phyloP scores from a whole-genome alignment of 2,113 vertebrate genomes.

The Labrus mixtus region DNA sequence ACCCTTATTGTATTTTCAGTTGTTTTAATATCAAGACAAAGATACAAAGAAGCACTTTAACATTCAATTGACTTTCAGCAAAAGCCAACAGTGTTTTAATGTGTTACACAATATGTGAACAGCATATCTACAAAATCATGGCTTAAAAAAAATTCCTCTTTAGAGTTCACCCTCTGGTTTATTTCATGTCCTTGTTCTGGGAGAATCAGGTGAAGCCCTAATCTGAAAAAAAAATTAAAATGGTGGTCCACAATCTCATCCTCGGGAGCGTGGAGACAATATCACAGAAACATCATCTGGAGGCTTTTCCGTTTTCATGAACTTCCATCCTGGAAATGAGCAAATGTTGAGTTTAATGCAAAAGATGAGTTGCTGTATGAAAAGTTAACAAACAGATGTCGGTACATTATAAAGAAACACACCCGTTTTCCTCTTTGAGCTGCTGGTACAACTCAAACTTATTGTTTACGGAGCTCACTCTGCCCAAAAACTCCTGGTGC shows the following conservation, averaged over 20 bases:
- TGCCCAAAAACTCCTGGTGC: constrained; percentile 95
- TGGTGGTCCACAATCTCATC: constrained; percentile 43
- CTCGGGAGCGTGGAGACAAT: background rate
- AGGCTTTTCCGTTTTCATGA: constrained; percentile 93
- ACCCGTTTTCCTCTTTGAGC: constrained; percentile 99
- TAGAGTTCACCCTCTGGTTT: constrained; percentile 40
- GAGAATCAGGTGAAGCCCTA: background rate
- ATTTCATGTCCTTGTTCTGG: constrained; percentile 23
- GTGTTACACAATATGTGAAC: constrained; percentile 69
- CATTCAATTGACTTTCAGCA: background rate
- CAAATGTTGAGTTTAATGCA: constrained; percentile 1
- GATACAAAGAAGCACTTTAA: background rate
- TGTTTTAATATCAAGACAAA: too few relatives aligned
- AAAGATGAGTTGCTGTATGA: background rate
- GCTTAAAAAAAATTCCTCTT: constrained; percentile 72
- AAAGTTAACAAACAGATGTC: background rate
- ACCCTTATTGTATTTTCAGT: too few relatives aligned
- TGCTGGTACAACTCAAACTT: constrained; percentile 97
- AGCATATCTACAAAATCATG: constrained; percentile 76
- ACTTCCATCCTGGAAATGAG: constrained; percentile 90
- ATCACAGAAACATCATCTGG: constrained; percentile 87
- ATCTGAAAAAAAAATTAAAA: constrained; percentile 26
- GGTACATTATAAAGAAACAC: constrained; percentile 57
- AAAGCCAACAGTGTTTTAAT: constrained; percentile 69
- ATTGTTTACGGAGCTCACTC: constrained; percentile 93